Percentiles rank a stretch among this genome's conserved stretches.
Evolutionary conservation across 2,888 invertebrate genomes (phyloP).

Genomic region (Leptinotarsa peninsularis): DNA sequence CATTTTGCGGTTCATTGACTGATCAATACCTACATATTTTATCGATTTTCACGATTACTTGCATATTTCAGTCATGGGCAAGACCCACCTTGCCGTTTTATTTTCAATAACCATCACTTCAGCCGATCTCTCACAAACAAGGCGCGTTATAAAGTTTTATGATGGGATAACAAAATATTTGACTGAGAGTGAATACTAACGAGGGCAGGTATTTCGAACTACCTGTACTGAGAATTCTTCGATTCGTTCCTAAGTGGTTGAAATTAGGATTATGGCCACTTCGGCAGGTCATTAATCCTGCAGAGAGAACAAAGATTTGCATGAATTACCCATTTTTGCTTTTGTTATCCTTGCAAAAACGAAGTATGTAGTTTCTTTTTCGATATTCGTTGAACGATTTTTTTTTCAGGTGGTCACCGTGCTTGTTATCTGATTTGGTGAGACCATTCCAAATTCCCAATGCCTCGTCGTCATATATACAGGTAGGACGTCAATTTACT

Average conservation of each 20-base stretch:
- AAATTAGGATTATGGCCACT: background rate
- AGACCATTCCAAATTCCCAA: background rate
- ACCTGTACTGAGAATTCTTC: background rate
- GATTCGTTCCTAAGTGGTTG: background rate
- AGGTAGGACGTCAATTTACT: background rate
- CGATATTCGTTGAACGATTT: background rate
- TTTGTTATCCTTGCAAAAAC: no score
- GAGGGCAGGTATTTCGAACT: no score
- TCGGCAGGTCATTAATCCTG: background rate
- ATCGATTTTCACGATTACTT: no score
- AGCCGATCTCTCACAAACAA: no score
- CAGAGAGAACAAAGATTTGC: background rate
- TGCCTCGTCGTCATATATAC: background rate
- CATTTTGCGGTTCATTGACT: no score
- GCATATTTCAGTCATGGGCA: no score
- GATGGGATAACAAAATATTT: no score
- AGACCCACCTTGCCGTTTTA: no score
- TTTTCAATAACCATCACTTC: no score
- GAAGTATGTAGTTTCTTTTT: background rate
- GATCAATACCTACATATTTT: no score
- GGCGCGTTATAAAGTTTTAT: no score
- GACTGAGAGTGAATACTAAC: no score
- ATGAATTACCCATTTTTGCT: background rate
- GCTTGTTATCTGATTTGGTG: background rate
- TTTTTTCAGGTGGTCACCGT: background rate